A percentile compares a stretch with the other conserved stretches of the same genome.
Conservation (phyloP, 2,113 vertebrate species). For the Apus apus region DNA sequence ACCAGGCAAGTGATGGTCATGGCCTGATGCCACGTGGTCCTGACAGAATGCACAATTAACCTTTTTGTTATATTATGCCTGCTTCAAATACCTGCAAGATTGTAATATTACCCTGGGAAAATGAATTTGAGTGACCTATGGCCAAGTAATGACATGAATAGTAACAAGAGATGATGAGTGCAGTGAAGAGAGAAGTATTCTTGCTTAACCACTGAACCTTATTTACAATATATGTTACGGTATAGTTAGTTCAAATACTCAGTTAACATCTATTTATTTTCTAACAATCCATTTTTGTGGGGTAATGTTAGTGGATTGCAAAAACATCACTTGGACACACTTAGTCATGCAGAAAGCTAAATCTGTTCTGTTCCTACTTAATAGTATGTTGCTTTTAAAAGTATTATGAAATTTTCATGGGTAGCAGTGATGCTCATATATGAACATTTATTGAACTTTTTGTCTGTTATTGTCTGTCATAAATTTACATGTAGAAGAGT, state of each 20-base stretch:
- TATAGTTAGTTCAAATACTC: background rate
- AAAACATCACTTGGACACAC: background rate
- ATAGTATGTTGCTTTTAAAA: background rate
- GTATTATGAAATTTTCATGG: background rate
- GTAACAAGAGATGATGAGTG: slow-evolving; percentile 40
- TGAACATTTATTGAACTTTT: background rate
- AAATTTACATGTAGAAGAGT: background rate
- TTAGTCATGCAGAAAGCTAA: background rate
- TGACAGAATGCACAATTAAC: slow-evolving; percentile 73
- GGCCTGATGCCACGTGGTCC: slow-evolving; percentile 48
- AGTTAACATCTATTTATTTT: background rate
- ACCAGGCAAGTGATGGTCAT: slow-evolving; percentile 48
- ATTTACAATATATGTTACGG: background rate
- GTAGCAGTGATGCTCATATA: background rate
- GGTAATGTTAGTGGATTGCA: background rate
- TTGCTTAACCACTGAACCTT: slow-evolving; percentile 21
- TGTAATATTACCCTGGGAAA: slow-evolving; percentile 48
- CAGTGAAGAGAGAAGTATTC: slow-evolving; percentile 1
- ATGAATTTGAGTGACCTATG: slow-evolving; percentile 45
- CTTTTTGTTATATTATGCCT: slow-evolving; percentile 71
- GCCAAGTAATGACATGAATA: slow-evolving; percentile 47
- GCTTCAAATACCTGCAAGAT: slow-evolving; percentile 48
- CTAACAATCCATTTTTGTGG: background rate
- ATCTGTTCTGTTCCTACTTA: background rate
- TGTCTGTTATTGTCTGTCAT: background rate